Conservation (phyloP, 2,113 vertebrate genomes). For the Eulemur macaco region DNA sequence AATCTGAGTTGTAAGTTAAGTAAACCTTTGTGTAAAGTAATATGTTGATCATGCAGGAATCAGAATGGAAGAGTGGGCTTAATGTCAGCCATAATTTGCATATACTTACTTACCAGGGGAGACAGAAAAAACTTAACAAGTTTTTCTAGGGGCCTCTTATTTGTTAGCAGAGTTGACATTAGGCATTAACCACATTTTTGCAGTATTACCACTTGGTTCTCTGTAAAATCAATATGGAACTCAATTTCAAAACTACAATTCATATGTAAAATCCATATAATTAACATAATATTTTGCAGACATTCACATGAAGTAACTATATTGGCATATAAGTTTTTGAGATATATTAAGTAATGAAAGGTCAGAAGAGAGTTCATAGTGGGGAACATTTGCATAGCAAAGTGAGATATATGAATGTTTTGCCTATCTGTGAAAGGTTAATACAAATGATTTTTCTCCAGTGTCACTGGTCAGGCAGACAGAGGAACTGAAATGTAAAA, state of each 20-base stretch:
- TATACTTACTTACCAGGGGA: neutral
- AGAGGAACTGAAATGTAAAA: neutral
- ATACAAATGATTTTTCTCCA: neutral
- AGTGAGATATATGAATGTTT: neutral
- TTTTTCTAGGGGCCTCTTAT: neutral
- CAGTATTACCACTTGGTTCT: neutral
- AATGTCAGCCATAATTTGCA: neutral
- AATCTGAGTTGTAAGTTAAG: neutral
- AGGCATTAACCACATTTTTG: neutral
- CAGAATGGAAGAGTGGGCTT: neutral
- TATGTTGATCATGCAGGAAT: neutral
- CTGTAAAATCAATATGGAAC: neutral
- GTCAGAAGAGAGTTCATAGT: neutral
- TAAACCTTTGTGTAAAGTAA: neutral
- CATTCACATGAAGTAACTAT: neutral
- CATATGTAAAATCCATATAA: neutral
- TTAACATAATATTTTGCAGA: neutral
- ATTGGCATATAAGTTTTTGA: neutral
- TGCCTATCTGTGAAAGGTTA: neutral
- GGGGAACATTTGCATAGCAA: neutral
- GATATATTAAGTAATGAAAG: neutral
- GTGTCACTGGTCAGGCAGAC: neutral
- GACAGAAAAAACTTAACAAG: neutral
- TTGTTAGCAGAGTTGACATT: neutral
- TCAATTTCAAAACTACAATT: neutral